Conservation (phyloP, 2,113 vertebrate genomes). For the Myxocyprinus asiaticus region DNA sequence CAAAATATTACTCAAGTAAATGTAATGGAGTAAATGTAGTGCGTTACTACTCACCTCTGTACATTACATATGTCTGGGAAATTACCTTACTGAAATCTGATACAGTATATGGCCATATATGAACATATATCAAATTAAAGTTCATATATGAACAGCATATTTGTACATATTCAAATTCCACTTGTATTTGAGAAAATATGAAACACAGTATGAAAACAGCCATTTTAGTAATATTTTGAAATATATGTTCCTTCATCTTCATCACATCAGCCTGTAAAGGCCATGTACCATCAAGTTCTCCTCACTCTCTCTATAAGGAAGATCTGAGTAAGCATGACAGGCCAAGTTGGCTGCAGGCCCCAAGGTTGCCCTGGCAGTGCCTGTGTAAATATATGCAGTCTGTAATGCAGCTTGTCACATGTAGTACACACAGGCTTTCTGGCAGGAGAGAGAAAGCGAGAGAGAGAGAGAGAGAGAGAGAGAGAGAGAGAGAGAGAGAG, state of each 20-base stretch:
- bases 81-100: too few species aligned
- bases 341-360: constrained; percentile 68
- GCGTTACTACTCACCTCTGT: too few species aligned
- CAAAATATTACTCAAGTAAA: too few species aligned
- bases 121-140: too few species aligned
- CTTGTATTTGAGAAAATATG: too few species aligned
- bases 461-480: background rate
- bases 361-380: constrained; percentile 69
- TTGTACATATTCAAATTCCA: too few species aligned
- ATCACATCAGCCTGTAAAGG: constrained; percentile 2
- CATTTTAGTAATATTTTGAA: too few species aligned
- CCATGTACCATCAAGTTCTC: background rate
- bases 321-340: constrained; percentile 75
- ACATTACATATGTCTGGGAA: too few species aligned
- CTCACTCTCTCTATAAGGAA: constrained; percentile 52
- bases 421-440: constrained; percentile 70
- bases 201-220: too few species aligned
- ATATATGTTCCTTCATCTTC: background rate
- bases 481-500: constrained; percentile 29
- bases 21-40: too few species aligned
- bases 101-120: too few species aligned
- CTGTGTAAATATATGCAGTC: constrained; percentile 65
- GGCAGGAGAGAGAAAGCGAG: constrained; percentile 55
- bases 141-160: too few species aligned
- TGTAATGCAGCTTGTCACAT: constrained; percentile 77